Conservation (phyloP, 2,888 invertebrate genomes). For the Noctua janthe region DNA sequence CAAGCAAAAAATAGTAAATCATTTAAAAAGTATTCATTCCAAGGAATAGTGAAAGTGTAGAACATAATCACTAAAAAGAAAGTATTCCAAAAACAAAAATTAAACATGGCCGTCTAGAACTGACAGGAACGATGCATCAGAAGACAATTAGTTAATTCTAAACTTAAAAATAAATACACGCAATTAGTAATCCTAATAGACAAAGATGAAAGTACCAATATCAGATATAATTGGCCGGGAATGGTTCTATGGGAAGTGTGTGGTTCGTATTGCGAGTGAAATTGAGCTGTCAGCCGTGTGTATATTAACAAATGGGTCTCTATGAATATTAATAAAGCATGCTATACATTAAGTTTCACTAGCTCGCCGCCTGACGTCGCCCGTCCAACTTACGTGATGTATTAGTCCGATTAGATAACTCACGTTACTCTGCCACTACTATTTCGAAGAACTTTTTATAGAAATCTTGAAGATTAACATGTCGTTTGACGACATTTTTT, state of each 20-base stretch:
- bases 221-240: conserved; percentile 74
- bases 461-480: conserved; percentile 60
- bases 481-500: conserved; percentile 66
- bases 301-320: conserved; percentile 87
- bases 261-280: conserved; percentile 79
- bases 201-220: conserved; percentile 64
- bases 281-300: conserved; percentile 87
- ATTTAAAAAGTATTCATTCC: neutral
- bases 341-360: conserved; percentile 77
- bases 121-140: conserved; percentile 55
- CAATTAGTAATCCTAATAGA: conserved; percentile 65
- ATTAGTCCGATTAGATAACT: conserved; percentile 68
- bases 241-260: conserved; percentile 72
- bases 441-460: conserved; percentile 57
- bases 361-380: conserved; percentile 65
- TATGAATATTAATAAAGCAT: conserved; percentile 88
- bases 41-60: conserved; percentile 41
- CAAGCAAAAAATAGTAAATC: neutral
- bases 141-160: conserved; percentile 54
- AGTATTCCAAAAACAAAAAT: conserved; percentile 41
- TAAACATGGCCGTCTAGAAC: conserved; percentile 31
- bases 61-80: neutral
- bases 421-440: conserved; percentile 50
- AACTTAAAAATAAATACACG: conserved; percentile 54
- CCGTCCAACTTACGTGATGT: conserved; percentile 66